A percentile compares a stretch with the other conserved stretches of the same genome.
These are phyloP conservation scores for Colaptes auratus DNA, from an alignment of 2,113 vertebrate genomes.

Conservation along the genomic window DNA sequence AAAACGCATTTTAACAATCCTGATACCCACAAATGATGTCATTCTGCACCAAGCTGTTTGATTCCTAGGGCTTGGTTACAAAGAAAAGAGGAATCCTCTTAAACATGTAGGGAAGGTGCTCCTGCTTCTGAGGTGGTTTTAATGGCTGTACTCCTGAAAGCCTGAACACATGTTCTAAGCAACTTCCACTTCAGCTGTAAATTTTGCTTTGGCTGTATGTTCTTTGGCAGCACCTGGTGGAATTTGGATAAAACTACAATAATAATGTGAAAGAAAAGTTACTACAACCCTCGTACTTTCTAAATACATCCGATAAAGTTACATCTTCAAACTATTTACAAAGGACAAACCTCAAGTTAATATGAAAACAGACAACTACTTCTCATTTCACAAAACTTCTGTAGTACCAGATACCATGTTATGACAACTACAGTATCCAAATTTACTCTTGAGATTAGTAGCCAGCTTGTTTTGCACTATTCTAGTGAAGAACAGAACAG, in stretches of 20 bases:
- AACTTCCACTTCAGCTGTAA: constrained; percentile 46
- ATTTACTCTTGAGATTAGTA: neutral
- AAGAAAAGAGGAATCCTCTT: neutral
- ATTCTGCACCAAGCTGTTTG: neutral
- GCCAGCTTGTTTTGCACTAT: neutral
- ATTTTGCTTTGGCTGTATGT: constrained; percentile 71
- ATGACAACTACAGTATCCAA: neutral
- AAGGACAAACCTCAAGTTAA: neutral
- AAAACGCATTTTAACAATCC: neutral
- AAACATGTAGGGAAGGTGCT: neutral
- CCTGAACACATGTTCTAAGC: neutral
- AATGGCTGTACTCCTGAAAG: neutral
- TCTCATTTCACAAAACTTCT: neutral
- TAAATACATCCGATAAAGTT: neutral
- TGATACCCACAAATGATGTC: neutral
- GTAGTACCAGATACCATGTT: neutral
- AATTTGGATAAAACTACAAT: constrained; percentile 79
- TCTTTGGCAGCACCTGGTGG: constrained; percentile 90
- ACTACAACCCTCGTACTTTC: neutral
- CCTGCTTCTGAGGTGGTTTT: neutral
- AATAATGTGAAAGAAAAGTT: neutral
- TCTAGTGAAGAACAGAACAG: neutral
- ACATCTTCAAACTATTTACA: neutral
- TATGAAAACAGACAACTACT: neutral
- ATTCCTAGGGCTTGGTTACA: neutral